Evolutionary conservation across 2,797 vertebrate genomes (phyloP), one percentile per base, ranked within the genome.

Genomic region (Delichon dasypus): DNA sequence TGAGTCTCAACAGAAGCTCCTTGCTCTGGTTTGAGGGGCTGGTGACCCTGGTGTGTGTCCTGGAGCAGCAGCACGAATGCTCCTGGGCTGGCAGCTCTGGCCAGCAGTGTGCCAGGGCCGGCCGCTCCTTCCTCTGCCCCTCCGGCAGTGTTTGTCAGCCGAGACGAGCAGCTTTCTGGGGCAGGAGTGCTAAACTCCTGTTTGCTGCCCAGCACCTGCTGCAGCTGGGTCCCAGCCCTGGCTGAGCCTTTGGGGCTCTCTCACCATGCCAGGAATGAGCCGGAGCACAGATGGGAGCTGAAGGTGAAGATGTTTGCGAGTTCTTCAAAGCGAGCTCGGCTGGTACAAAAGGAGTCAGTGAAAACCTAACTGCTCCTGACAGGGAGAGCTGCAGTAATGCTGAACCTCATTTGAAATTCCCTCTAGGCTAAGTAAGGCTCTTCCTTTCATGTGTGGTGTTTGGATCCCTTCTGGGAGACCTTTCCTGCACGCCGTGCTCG

Each of bases 391-490:
- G 75, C 67, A 84, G 93, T 73, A 92, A 89, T 58, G 92, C 95
- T 93, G 95, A 96, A 94, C 91, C 96, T 97, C 93, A 97, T 94
- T 91, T 88, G 95, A 97, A 97, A 97, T 88, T 96, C 90, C 77
- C 89, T 96, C 91, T 94, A 94, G 96, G 97, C 95, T 92, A 91
- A 95, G 91, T 64, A 42, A 91, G 93, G 38, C 86, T 91, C 61
- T 40, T 47, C 82, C 95, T 95, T 97, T 97, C 97, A 97, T 95
- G 95, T 96, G 95, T 26, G 11, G 53, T 87, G 96, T 88, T 96
- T 91, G 96, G 78, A 81, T 97, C 96, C 92, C 92, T 92, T 77
- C 94, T 85, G 85, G 94, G 95, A 94, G 91, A 85, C 94, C 96
- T 94, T 53, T 80, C 93, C 93, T 97, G 88, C 47, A 93, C 45